Evolutionary conservation across 1,140 invertebrate genomes (phyloP), one percentile per base, ranked within the genome.

Genomic region (Cylas formicarius): DNA sequence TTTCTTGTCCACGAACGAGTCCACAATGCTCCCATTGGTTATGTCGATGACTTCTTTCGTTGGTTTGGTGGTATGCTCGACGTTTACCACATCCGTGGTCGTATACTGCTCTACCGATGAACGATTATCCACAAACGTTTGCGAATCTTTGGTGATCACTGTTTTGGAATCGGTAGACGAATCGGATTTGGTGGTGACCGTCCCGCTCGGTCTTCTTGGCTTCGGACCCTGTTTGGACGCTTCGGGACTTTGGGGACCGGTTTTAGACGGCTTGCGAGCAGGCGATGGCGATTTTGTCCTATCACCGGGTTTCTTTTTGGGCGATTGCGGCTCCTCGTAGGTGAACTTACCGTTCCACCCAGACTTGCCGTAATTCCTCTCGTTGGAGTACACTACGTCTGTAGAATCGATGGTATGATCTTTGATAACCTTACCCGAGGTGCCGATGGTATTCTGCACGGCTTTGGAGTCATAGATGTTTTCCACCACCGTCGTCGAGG

Each of bases 341-440:
- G 40, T 45, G 31, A 61, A 61, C 37, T 58, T 39, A 11, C 60
- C 60, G 43, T 60, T 61, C 60, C 60, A 61, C 16, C 53, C 56
- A 18, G 55, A 55, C 47, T 58, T 58, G 22, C 57, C 60, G 36
- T 60, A 60, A 24, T 50, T 58, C 35, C 58, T 44, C 21, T 60
- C 53, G 43, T 60, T 58, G 19, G 57, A 60, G 51, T 56, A 60
- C 4, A 60, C 45, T 11, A 56, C n/a, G 42, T 60, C 58, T 17
- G 47, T 60, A 13, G 45, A 44, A 34, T 52, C 53, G 4, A 39
- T 28, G 19, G 37, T 55, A 22, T 42, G 18, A 48, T 57, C 53
- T 34, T 55, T 49, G 16, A 58, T 34, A 23, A 60, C 35, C 33
- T 44, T 56, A 19, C 56, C 56, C 50, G 24, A 48, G 13, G 53